Conservation (phyloP, 2,888 invertebrate species). For the Drosophila dives region DNA sequence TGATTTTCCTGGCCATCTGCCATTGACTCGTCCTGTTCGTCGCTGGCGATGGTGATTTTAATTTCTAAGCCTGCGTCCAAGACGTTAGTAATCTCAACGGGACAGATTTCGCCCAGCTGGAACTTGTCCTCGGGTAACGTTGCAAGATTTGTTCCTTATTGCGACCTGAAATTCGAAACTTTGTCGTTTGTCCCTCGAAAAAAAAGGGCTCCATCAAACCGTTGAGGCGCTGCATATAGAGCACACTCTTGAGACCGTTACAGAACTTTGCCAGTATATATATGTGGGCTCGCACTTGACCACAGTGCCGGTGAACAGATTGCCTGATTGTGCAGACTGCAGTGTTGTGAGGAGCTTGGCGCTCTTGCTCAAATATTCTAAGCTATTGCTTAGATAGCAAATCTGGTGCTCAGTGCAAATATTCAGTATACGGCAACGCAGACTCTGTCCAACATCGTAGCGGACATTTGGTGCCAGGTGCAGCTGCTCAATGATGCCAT, state of each 20-base stretch:
- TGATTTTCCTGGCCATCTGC: conserved; percentile 36
- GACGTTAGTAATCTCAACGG: conserved; percentile 71
- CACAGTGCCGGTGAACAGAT: conserved; percentile 82
- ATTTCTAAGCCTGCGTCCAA: conserved; percentile 84
- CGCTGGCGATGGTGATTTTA: conserved; percentile 65
- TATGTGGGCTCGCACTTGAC: conserved; percentile 76
- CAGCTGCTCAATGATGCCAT: conserved; percentile 87
- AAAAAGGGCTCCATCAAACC: conserved; percentile 65
- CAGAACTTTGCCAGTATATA: conserved; percentile 84
- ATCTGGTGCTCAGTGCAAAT: conserved; percentile 85
- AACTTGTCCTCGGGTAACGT: conserved; percentile 79
- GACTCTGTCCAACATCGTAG: conserved; percentile 86
- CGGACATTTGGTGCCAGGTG: conserved; percentile 86
- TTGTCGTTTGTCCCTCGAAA: conserved; percentile 81
- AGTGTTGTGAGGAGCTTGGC: conserved; percentile 86
- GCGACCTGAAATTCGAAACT: conserved; percentile 75
- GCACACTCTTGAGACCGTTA: conserved; percentile 83
- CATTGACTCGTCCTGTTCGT: conserved; percentile 42
- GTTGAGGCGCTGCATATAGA: conserved; percentile 74
- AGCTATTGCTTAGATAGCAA: conserved; percentile 87
- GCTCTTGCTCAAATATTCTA: conserved; percentile 87
- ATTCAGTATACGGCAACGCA: conserved; percentile 87
- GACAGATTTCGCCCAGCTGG: conserved; percentile 81
- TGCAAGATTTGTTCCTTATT: conserved; percentile 72
- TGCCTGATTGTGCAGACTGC: conserved; percentile 86